These are phyloP conservation scores for Caenorhabditis briggsae DNA, from an alignment of 1,140 invertebrate species.

Conservation along the genomic window DNA sequence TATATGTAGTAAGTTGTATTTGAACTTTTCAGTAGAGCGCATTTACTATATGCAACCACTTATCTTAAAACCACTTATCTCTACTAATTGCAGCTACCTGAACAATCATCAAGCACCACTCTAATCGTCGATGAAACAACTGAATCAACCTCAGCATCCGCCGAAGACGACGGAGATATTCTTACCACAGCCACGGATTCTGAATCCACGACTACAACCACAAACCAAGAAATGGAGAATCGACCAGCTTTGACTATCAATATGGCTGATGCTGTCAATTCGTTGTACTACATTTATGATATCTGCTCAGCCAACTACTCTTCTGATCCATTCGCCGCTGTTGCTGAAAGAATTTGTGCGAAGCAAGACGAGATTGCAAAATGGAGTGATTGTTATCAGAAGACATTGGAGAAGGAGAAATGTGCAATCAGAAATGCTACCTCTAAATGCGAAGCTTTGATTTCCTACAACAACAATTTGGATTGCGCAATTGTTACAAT, in stretches of 20 bases:
- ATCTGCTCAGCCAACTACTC: constrained; percentile 59
- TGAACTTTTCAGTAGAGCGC: too few relatives aligned
- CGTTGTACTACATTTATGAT: constrained; percentile 60
- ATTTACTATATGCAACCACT: too few relatives aligned
- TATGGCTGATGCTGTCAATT: constrained; percentile 57
- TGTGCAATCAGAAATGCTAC: constrained; percentile 59
- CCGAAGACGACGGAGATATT: constrained; percentile 54
- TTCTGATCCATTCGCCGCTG: constrained; percentile 2
- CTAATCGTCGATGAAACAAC: constrained; percentile 29
- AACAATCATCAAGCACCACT: constrained; percentile 38
- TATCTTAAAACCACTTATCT: not conserved
- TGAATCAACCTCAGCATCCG: not conserved
- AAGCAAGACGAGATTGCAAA: constrained; percentile 64
- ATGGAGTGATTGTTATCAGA: constrained; percentile 65
- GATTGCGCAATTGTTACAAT: constrained; percentile 71
- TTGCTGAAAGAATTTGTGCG: constrained; percentile 31
- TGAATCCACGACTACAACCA: not conserved
- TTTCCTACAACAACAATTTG: constrained; percentile 74
- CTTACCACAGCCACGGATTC: not conserved
- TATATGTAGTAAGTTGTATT: too few relatives aligned
- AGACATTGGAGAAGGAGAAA: constrained; percentile 61
- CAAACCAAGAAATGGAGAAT: not conserved
- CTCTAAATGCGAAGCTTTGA: constrained; percentile 69
- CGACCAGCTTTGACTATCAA: constrained; percentile 25
- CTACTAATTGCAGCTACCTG: not conserved